phyloP scores from a whole-genome alignment of 2,888 invertebrate genomes.

The Mimachlamys varia region DNA sequence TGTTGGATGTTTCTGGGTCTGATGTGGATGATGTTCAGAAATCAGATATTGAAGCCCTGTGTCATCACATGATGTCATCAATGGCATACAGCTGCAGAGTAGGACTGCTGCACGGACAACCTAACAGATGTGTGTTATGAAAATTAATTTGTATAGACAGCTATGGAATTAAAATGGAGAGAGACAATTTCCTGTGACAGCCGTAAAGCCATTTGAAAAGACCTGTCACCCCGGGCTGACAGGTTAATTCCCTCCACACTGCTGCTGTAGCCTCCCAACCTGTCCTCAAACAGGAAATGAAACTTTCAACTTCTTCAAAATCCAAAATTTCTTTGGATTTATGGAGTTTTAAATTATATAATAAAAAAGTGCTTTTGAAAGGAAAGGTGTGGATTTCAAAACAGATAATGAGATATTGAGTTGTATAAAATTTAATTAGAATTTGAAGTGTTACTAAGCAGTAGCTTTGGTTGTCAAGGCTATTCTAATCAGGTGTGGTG shows the following conservation, averaged over 20 bases:
- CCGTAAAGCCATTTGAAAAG: constrained; percentile 3
- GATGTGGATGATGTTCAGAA: background rate
- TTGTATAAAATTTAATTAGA: background rate
- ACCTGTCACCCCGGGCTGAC: background rate
- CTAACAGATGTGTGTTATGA: background rate
- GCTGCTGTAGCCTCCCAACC: background rate
- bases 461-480: background rate
- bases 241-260: background rate
- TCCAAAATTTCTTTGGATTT: background rate
- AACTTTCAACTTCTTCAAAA: background rate
- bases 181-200: background rate
- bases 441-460: background rate
- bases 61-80: background rate
- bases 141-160: constrained; percentile 16
- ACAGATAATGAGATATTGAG: background rate
- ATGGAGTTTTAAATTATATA: constrained; percentile 7
- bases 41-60: background rate
- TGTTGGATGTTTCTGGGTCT: background rate
- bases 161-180: background rate
- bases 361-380: background rate
- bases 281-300: background rate
- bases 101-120: background rate
- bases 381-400: background rate
- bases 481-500: background rate
- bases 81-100: background rate